Evolutionary conservation across 2,797 vertebrate species (phyloP).

Genomic region (Calcarius lapponicus): DNA sequence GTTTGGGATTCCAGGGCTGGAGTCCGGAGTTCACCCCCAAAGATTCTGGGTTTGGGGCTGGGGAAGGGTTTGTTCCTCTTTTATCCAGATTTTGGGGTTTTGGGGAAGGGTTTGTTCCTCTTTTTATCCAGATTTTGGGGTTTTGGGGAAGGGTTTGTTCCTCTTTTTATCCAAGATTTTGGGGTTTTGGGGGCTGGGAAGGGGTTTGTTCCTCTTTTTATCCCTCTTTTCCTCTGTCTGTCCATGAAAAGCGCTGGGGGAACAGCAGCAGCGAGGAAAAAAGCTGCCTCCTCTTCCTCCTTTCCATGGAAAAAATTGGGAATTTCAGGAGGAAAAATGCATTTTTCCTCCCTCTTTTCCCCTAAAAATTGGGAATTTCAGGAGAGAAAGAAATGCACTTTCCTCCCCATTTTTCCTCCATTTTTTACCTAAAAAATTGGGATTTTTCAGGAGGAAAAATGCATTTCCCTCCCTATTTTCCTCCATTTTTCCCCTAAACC

Average conservation of each 20-base stretch:
- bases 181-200: too few species aligned
- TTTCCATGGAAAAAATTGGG: rapidly evolving
- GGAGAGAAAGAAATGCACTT: not conserved
- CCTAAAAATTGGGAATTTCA: not conserved
- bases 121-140: too few species aligned
- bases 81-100: too few species aligned
- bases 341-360: too few species aligned
- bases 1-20: not conserved
- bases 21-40: rapidly evolving
- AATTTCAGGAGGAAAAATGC: not conserved
- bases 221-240: not conserved
- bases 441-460: not conserved
- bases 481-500: rapidly evolving
- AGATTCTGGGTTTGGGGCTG: rapidly evolving
- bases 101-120: too few species aligned
- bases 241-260: rapidly evolving
- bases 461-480: not conserved
- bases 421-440: not conserved
- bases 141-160: too few species aligned
- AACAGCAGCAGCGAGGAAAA: not conserved
- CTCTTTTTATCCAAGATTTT: too few species aligned
- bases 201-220: too few species aligned
- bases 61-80: too few species aligned
- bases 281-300: not conserved
- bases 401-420: not conserved